Conservation (phyloP, 2,113 vertebrate genomes). For the Erythrocebus patas region DNA sequence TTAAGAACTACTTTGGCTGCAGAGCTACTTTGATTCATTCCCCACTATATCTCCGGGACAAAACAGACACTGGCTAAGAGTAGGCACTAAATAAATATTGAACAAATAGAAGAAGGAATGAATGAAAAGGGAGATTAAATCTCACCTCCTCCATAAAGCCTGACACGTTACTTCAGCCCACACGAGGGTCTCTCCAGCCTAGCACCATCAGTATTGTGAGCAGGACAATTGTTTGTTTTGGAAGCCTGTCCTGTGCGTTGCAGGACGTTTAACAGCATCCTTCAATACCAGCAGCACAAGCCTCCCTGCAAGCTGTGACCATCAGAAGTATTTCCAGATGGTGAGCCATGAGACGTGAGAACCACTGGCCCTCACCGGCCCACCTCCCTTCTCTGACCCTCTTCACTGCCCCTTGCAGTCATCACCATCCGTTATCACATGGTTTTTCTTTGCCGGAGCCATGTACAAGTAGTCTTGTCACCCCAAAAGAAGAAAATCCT, state of each 20-base stretch:
- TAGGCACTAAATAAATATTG: not conserved
- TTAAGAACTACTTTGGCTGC: not conserved
- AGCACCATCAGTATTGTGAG: not conserved
- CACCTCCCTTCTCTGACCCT: not conserved
- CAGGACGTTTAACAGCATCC: not conserved
- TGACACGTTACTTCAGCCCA: not conserved
- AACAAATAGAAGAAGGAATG: not conserved
- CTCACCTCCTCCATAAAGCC: not conserved
- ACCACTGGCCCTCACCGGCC: not conserved
- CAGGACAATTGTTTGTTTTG: too few species aligned
- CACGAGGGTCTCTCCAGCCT: not conserved
- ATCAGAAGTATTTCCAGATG: not conserved
- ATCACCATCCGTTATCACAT: not conserved
- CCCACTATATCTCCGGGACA: not conserved
- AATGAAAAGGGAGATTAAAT: not conserved
- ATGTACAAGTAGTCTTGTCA: too few species aligned
- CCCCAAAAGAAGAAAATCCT: not conserved
- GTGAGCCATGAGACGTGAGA: not conserved
- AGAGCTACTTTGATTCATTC: not conserved
- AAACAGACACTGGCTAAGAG: not conserved
- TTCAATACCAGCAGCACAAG: not conserved
- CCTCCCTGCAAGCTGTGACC: not conserved
- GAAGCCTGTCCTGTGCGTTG: fast-evolving
- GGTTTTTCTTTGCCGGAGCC: not conserved
- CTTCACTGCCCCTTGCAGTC: not conserved